These are phyloP conservation scores for Oceanodroma tethys DNA, from an alignment of 2,113 vertebrate species.

Conservation along the genomic window DNA sequence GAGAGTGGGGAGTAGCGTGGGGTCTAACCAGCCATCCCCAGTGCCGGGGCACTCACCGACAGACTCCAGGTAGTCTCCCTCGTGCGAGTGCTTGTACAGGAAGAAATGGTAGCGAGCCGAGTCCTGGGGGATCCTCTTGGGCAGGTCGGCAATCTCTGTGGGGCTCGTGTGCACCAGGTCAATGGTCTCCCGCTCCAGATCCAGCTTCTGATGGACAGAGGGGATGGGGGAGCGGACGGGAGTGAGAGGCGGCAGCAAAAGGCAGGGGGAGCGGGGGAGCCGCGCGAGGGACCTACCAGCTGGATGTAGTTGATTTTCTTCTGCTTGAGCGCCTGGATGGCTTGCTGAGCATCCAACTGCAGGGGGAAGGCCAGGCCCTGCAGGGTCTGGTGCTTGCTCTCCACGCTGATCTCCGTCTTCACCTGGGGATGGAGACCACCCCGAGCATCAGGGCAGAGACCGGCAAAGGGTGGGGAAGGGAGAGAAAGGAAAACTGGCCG, in stretches of 20 bases:
- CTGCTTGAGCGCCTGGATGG: constrained; percentile 88
- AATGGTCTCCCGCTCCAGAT: constrained; percentile 90
- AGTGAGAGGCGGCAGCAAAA: neutral
- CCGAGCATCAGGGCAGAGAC: neutral
- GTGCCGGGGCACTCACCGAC: constrained; percentile 79
- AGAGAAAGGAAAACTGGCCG: neutral
- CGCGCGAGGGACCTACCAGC: constrained; percentile 75
- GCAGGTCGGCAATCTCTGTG: constrained; percentile 86
- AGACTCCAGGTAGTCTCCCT: constrained; percentile 90
- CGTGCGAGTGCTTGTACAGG: constrained; percentile 90
- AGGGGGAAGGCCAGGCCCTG: constrained; percentile 94
- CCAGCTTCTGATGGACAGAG: constrained; percentile 80
- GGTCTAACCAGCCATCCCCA: neutral
- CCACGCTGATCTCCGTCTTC: constrained; percentile 93
- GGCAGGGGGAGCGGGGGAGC: neutral
- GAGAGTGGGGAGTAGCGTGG: rapidly evolving
- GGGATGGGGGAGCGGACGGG: neutral
- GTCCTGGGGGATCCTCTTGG: constrained; percentile 88
- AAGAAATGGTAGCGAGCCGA: constrained; percentile 96
- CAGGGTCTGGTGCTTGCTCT: constrained; percentile 90
- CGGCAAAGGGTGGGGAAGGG: neutral
- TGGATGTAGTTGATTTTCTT: constrained; percentile 95
- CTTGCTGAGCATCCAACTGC: constrained; percentile 87
- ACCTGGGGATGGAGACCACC: constrained; percentile 72
- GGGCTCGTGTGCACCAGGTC: constrained; percentile 92